phyloP scores from a whole-genome alignment of 2,113 vertebrate species.

The Anolis sagrei region DNA sequence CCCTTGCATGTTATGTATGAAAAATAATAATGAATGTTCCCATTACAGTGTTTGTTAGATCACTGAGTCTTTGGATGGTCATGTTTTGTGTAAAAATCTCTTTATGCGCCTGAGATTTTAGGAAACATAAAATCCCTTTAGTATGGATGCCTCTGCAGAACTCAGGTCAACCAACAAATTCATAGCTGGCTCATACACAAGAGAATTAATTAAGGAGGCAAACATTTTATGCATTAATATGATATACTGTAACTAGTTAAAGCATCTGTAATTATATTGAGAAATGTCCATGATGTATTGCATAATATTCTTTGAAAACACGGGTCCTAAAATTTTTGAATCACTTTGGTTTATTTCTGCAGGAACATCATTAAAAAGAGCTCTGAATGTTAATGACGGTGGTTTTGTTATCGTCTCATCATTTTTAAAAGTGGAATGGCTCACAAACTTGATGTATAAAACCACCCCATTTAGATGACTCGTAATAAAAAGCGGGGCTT shows the following conservation, averaged over 20 bases:
- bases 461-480: not conserved
- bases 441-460: not conserved
- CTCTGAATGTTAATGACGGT: slow-evolving; percentile 12
- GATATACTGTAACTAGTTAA: slow-evolving; percentile 14
- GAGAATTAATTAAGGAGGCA: not conserved
- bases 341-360: slow-evolving; percentile 24
- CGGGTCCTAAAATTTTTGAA: slow-evolving; percentile 22
- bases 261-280: slow-evolving; percentile 9
- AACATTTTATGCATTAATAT: not conserved
- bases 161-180: not conserved
- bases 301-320: not conserved
- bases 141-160: not conserved
- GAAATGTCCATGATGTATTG: not conserved
- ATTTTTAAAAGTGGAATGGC: slow-evolving; percentile 21
- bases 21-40: not conserved
- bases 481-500: slow-evolving; percentile 14
- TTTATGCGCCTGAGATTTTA: not conserved
- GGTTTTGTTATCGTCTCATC: slow-evolving; percentile 9
- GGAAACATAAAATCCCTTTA: not conserved
- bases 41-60: not conserved
- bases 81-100: not conserved
- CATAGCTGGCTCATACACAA: not conserved
- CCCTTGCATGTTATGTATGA: not conserved
- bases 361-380: slow-evolving; percentile 31
- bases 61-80: not conserved